A percentile compares a stretch with the other conserved stretches of the same genome.
Conservation (phyloP, 2,113 vertebrate genomes). For the Acinonyx jubatus region DNA sequence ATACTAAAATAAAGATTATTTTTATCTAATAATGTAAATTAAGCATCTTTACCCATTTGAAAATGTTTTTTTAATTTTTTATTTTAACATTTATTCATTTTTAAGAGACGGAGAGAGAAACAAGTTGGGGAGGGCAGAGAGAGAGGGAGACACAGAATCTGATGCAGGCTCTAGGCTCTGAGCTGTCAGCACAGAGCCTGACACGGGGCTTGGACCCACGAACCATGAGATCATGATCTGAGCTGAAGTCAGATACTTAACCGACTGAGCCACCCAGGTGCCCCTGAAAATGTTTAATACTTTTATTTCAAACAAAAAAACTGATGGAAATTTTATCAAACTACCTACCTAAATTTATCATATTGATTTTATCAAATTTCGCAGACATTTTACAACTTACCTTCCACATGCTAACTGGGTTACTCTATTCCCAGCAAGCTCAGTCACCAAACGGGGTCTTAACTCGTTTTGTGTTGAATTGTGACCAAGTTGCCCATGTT, state of each 20-base stretch:
- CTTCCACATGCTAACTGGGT: constrained; percentile 85
- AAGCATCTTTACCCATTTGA: background rate
- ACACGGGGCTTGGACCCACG: too few relatives aligned
- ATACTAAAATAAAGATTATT: background rate
- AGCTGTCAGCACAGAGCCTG: too few relatives aligned
- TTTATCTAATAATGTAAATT: background rate
- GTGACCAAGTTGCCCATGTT: constrained; percentile 88
- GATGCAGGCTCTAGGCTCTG: too few relatives aligned
- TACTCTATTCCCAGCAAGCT: constrained; percentile 67
- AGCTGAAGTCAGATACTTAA: too few relatives aligned
- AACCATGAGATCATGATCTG: too few relatives aligned
- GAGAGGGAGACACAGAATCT: too few relatives aligned
- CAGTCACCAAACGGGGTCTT: constrained; percentile 80
- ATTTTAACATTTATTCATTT: too few relatives aligned
- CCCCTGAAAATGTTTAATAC: constrained; percentile 1
- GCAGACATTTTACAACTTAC: constrained; percentile 68
- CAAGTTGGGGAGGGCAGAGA: too few relatives aligned
- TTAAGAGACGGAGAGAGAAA: too few relatives aligned
- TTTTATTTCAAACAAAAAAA: constrained; percentile 16
- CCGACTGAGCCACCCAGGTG: too few relatives aligned
- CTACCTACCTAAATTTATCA: background rate
- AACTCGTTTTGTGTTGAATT: constrained; percentile 78
- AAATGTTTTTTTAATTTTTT: background rate
- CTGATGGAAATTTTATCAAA: background rate
- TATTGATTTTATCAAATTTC: background rate